A percentile compares a stretch with the other conserved stretches of the same genome.
Evolutionary conservation across 2,888 invertebrate genomes (phyloP).

Genomic region (Cheilosia variabilis): DNA sequence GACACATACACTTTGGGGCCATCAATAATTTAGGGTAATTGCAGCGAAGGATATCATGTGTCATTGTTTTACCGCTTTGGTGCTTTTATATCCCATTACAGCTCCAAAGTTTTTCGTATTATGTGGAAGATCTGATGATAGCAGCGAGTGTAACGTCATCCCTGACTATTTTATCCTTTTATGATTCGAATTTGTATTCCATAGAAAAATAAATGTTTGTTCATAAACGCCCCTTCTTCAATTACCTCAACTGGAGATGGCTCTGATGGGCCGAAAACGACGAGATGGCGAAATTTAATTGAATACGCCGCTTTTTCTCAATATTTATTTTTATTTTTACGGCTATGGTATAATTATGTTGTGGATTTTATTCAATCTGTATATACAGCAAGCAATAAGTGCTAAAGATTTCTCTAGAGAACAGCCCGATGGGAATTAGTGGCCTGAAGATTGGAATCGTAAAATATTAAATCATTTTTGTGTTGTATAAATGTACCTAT

Average conservation of each 20-base stretch:
- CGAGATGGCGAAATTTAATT: conserved; percentile 26
- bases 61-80: conserved; percentile 30
- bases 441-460: conserved; percentile 47
- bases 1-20: conserved; percentile 2
- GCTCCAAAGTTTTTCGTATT: conserved; percentile 8
- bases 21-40: not conserved
- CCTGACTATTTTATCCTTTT: conserved; percentile 38
- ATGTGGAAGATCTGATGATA: conserved; percentile 27
- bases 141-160: conserved; percentile 17
- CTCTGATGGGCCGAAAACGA: conserved; percentile 11
- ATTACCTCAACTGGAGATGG: conserved; percentile 20
- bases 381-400: conserved; percentile 29
- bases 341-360: conserved; percentile 49
- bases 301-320: conserved; percentile 5
- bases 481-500: conserved; percentile 2
- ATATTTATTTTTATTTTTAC: conserved; percentile 41
- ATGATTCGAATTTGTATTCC: conserved; percentile 48
- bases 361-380: conserved; percentile 56
- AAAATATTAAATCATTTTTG: conserved; percentile 55
- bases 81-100: conserved; percentile 13
- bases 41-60: conserved; percentile 7
- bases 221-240: conserved; percentile 47
- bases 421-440: conserved; percentile 21
- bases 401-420: conserved; percentile 48
- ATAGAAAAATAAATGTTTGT: conserved; percentile 56